Evolutionary conservation across 2,113 vertebrate species (phyloP).

Genomic region (Aleadryas rufinucha): DNA sequence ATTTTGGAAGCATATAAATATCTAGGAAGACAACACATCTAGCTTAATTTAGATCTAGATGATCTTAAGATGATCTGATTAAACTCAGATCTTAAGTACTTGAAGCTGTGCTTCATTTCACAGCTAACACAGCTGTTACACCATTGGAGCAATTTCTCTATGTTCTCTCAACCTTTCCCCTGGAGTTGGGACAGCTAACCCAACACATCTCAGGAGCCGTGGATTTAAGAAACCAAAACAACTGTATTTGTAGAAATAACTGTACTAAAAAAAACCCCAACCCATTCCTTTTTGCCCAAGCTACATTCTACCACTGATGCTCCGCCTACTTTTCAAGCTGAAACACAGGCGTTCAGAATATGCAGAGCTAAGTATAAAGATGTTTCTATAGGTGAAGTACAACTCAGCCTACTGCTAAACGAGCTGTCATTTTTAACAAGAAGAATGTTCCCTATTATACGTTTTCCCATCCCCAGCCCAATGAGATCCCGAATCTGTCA

Average conservation of each 20-base stretch:
- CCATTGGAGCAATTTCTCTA: background rate
- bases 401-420: background rate
- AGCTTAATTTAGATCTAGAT: background rate
- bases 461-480: background rate
- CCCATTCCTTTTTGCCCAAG: background rate
- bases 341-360: background rate
- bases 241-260: background rate
- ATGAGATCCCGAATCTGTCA: background rate
- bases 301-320: background rate
- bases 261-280: background rate
- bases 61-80: background rate
- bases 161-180: background rate
- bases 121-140: background rate
- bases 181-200: background rate
- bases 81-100: background rate
- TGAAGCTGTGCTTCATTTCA: background rate
- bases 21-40: background rate
- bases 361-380: background rate
- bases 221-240: background rate
- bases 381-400: background rate
- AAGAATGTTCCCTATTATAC: constrained; percentile 9
- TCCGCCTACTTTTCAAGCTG: background rate
- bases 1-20: background rate
- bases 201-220: background rate
- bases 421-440: constrained; percentile 6